A percentile compares a stretch with the other conserved stretches of the same genome.
Conservation (phyloP, 2,113 vertebrate species). For the Microtus richardsoni region DNA sequence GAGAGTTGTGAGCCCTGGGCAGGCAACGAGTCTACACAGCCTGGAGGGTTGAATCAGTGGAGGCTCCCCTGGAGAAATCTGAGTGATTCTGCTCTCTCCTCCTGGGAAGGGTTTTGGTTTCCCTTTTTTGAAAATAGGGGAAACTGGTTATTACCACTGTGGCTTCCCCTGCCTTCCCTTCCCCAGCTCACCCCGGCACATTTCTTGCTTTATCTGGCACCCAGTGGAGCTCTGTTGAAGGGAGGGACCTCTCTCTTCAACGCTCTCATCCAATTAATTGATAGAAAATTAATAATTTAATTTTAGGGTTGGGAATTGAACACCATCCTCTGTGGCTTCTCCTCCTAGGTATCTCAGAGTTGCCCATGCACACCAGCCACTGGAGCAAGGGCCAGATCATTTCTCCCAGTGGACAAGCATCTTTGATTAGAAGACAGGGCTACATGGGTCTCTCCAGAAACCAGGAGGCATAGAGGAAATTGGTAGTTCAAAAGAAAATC, state of each 20-base stretch:
- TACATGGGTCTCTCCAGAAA: conserved; percentile 67
- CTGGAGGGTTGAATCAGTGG: conserved; percentile 15
- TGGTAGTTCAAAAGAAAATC: conserved; percentile 56
- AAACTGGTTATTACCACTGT: conserved; percentile 68
- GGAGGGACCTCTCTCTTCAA: conserved; percentile 55
- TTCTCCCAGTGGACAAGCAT: conserved; percentile 62
- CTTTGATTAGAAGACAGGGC: conserved; percentile 63
- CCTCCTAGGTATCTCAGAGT: conserved; percentile 34
- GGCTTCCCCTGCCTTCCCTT: conserved; percentile 51
- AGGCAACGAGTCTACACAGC: not conserved
- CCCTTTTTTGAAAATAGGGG: conserved; percentile 60
- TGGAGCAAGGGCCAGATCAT: conserved; percentile 58
- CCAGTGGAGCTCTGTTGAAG: conserved; percentile 73
- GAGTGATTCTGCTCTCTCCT: not conserved
- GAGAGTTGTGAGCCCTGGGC: not conserved
- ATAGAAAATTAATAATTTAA: conserved; percentile 82
- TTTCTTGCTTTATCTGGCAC: conserved; percentile 73
- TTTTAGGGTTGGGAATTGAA: conserved; percentile 76
- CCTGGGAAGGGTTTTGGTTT: conserved; percentile 56
- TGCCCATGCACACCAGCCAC: conserved; percentile 22
- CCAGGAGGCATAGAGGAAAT: conserved; percentile 67
- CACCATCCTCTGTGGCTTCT: conserved; percentile 36
- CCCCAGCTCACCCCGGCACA: conserved; percentile 15
- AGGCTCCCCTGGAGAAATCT: conserved; percentile 71
- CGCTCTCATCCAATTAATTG: conserved; percentile 79